Percentiles rank a stretch among this genome's conserved stretches.
phyloP scores from a whole-genome alignment of 2,113 vertebrate species.

The Elaphurus davidianus region DNA sequence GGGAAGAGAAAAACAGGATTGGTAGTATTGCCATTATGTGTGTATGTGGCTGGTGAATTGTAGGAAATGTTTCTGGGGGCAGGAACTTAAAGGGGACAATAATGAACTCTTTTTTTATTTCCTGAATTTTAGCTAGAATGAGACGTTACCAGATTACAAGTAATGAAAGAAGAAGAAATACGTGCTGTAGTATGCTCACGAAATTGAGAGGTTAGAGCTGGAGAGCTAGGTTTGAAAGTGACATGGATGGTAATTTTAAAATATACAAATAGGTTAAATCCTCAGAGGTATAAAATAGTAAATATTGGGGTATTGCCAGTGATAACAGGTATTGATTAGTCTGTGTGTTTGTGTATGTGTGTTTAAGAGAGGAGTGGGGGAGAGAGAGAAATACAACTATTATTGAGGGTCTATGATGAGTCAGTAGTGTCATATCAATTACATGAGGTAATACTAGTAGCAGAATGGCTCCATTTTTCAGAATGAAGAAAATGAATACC shows the following conservation, averaged over 20 bases:
- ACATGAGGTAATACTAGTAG: background rate
- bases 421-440: background rate
- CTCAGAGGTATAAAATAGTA: background rate
- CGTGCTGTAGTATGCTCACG: background rate
- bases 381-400: background rate
- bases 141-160: background rate
- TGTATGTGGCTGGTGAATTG: background rate
- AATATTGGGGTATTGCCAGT: background rate
- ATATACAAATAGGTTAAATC: slow-evolving; percentile 23
- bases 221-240: slow-evolving; percentile 27
- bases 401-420: background rate
- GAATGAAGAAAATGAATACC: background rate
- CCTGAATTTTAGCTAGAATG: slow-evolving; percentile 60
- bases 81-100: background rate
- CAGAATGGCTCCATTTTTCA: background rate
- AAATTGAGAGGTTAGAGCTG: slow-evolving; percentile 68
- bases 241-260: slow-evolving; percentile 34
- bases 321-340: background rate
- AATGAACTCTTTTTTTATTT: slow-evolving; percentile 42
- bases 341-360: background rate
- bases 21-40: background rate
- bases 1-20: background rate
- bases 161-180: background rate
- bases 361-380: background rate
- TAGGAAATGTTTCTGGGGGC: background rate